phyloP scores from a whole-genome alignment of 2,113 vertebrate genomes.

The Brachypodius melanocephalos region DNA sequence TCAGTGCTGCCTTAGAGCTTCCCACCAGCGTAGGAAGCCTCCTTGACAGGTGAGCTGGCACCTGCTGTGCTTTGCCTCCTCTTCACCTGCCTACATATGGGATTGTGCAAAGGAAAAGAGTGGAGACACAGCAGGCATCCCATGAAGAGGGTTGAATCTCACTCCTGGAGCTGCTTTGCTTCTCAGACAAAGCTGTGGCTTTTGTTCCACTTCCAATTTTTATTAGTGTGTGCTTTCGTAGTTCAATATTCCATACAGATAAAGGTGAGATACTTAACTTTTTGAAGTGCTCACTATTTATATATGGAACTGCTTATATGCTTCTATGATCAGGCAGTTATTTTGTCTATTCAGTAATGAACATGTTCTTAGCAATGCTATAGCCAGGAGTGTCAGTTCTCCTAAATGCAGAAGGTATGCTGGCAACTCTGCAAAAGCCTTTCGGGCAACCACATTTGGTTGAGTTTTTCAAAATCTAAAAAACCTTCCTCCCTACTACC shows the following conservation, averaged over 20 bases:
- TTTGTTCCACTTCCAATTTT: not conserved
- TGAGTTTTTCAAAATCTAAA: not conserved
- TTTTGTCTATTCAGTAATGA: not conserved
- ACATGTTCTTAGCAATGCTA: not conserved
- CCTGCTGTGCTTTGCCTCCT: not conserved
- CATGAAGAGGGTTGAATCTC: not conserved
- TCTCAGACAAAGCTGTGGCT: not conserved
- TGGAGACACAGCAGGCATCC: not conserved
- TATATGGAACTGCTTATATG: not conserved
- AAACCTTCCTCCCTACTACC: not conserved
- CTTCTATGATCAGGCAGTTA: not conserved
- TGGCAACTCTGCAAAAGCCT: not conserved
- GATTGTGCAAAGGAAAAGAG: not conserved
- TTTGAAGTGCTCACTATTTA: not conserved
- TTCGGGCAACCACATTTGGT: not conserved
- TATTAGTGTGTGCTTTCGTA: not conserved
- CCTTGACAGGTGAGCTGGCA: not conserved
- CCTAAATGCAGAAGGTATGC: not conserved
- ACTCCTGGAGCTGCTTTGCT: not conserved
- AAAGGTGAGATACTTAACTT: not conserved
- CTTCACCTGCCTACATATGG: not conserved
- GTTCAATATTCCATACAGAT: not conserved
- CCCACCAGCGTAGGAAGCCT: not conserved
- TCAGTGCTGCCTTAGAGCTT: not conserved
- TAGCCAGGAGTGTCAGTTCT: not conserved